Evolutionary conservation across 2,113 vertebrate genomes (phyloP), one percentile per base, ranked within the genome.

Genomic region (Nerophis ophidion): DNA sequence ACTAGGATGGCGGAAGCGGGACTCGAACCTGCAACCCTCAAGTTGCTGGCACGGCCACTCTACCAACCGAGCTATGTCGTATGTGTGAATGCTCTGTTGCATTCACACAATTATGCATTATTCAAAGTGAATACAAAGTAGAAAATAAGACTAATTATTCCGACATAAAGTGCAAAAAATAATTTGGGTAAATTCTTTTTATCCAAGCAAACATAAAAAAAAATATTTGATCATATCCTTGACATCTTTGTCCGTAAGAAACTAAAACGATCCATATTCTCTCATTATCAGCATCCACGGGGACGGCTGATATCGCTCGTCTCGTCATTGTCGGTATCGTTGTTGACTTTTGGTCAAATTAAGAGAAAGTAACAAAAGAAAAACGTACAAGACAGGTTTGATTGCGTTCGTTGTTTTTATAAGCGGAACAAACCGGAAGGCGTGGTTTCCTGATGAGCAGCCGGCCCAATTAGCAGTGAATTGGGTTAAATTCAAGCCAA

Each of bases 391-490:
- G n/a, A 16, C 8, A 56, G 66, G 85, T 81, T 80, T 77, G 66
- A 72, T 71, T 72, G 7, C 6, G 66, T 72, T 49, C 78, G 77
- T 66, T 74, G 78, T 81, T 80, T 84, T n/a, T n/a, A n/a, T 79
- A 67, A 77, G 76, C 36, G 75, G 75, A 75, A 76, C 47, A 53
- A 36, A 53, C 34, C 51, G 61, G 55, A 80, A 76, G 82, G 70
- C 62, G 79, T 72, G 66, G 85, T 87, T 79, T 83, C 44, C 59
- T 53, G 75, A 83, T 87, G 77, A 79, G 84, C 84, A 66, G 71
- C 74, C 64, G 71, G 71, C 71, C 73, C 86, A 88, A 90, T 84
- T 80, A 81, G 77, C 66, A 35, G 86, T 72, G 81, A 82, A 85
- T 84, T 86, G 67, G 74, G 58, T 84, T 81, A 88, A 87, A 89